phyloP scores from a whole-genome alignment of 2,113 vertebrate species.

The Thamnophis sirtalis region DNA sequence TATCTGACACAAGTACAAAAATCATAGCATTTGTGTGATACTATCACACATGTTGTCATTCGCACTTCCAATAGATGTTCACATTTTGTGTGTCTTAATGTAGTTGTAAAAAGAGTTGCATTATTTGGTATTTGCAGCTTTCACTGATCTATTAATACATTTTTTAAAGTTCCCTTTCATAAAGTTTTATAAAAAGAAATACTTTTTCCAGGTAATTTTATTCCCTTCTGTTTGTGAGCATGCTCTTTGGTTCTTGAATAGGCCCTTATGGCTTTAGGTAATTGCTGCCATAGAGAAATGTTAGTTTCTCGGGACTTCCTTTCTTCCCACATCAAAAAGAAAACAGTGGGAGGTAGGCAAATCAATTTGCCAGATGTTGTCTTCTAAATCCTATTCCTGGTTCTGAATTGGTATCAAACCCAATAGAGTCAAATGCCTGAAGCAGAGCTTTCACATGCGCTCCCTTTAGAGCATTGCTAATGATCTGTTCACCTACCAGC shows the following conservation, averaged over 20 bases:
- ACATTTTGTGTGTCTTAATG: background rate
- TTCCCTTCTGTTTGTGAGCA: background rate
- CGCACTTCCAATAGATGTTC: background rate
- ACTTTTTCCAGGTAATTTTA: background rate
- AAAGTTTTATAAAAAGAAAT: background rate
- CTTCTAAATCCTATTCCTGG: background rate
- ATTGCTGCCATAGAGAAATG: background rate
- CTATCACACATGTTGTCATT: background rate
- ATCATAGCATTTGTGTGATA: background rate
- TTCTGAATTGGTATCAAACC: background rate
- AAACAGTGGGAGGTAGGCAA: background rate
- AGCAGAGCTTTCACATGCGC: background rate
- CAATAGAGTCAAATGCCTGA: background rate
- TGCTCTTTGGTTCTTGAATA: background rate
- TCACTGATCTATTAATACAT: background rate
- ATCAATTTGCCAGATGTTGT: background rate
- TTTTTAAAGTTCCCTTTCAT: background rate
- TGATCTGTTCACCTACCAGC: background rate
- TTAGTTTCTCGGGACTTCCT: slow-evolving; percentile 3
- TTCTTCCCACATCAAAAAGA: background rate
- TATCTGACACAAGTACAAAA: background rate
- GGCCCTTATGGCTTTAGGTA: background rate
- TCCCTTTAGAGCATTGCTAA: background rate
- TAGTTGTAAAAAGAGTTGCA: background rate
- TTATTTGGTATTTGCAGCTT: background rate